Percentiles rank a stretch among this genome's conserved stretches.
phyloP scores from a whole-genome alignment of 2,113 vertebrate genomes.

The Fulica atra region DNA sequence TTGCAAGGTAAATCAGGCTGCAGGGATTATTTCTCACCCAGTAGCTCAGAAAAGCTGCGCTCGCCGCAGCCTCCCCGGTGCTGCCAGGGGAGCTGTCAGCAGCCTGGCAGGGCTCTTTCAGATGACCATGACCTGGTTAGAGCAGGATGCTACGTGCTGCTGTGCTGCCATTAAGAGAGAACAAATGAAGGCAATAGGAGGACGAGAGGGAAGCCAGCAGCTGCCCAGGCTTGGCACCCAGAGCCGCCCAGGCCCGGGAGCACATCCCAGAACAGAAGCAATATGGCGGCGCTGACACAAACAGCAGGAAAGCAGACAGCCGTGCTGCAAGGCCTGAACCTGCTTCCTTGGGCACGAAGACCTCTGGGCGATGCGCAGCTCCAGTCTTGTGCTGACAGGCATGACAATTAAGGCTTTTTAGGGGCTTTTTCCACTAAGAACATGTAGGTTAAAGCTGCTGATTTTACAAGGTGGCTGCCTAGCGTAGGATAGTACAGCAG shows the following conservation, averaged over 20 bases:
- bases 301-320: fast-evolving
- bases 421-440: background rate
- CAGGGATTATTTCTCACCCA: background rate
- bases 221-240: background rate
- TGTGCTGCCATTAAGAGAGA: background rate
- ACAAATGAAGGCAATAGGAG: background rate
- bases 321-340: background rate
- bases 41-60: background rate
- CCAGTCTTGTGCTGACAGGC: background rate
- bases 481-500: background rate
- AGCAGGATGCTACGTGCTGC: fast-evolving
- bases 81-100: background rate
- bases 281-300: fast-evolving
- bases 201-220: background rate
- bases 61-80: background rate
- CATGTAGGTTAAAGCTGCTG: background rate
- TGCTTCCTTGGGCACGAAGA: fast-evolving
- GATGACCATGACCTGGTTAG: background rate
- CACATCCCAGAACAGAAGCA: background rate
- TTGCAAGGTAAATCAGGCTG: background rate
- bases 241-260: background rate
- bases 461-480: background rate
- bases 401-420: background rate
- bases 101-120: background rate
- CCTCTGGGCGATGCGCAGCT: background rate